Percentiles rank a stretch among this genome's conserved stretches.
Conservation (phyloP, 2,888 invertebrate genomes). For the Petrolisthes cinctipes region DNA sequence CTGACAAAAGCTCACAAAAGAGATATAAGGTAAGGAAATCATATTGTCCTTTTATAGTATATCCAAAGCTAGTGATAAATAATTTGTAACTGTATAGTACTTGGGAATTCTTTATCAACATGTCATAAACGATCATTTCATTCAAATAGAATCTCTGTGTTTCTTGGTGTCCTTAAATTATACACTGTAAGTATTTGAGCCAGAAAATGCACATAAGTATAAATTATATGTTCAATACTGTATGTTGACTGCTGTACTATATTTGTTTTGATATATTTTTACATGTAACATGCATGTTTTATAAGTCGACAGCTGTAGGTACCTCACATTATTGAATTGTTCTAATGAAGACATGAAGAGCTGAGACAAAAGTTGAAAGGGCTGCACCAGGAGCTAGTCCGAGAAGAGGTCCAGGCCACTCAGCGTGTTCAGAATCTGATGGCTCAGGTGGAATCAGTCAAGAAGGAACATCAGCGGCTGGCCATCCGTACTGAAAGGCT, state of each 20-base stretch:
- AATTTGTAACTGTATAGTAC: not conserved
- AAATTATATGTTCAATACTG: not conserved
- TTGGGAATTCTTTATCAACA: not conserved
- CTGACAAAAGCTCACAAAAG: conserved; percentile 27
- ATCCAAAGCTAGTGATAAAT: not conserved
- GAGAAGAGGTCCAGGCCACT: conserved; percentile 34
- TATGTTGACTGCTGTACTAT: not conserved
- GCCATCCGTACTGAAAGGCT: conserved; percentile 46
- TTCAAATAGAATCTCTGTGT: not conserved
- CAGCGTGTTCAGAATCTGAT: conserved; percentile 42
- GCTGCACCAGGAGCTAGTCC: conserved; percentile 34
- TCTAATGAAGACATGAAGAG: conserved; percentile 37
- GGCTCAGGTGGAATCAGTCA: conserved; percentile 41
- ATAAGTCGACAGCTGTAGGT: not conserved
- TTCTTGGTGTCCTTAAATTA: not conserved
- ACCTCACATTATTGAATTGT: too few species aligned
- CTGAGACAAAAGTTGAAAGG: conserved; percentile 41
- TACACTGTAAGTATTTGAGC: too few species aligned
- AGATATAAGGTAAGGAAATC: conserved; percentile 22
- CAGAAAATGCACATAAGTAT: too few species aligned
- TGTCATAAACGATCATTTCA: not conserved
- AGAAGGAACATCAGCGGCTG: conserved; percentile 45
- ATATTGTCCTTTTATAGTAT: not conserved
- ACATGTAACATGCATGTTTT: not conserved
- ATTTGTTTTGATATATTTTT: not conserved